Evolutionary conservation across 2,888 invertebrate species (phyloP).

Genomic region (Anarsia innoxiella): DNA sequence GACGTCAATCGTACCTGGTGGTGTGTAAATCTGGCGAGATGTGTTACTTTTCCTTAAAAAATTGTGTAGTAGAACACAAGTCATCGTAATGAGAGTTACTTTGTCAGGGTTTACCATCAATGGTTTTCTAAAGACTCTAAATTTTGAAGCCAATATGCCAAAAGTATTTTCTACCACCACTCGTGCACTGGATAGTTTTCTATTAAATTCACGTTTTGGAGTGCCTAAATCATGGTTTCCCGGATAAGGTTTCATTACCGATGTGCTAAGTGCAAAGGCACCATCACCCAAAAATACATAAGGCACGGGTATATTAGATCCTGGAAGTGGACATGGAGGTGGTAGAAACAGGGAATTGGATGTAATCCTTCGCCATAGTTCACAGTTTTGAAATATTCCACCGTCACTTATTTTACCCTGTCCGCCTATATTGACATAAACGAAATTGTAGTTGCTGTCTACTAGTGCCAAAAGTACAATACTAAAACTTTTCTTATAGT

Average conservation of each 20-base stretch:
- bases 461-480: slow-evolving; percentile 20
- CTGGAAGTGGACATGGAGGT: slow-evolving; percentile 19
- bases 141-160: slow-evolving; percentile 24
- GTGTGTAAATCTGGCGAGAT: slow-evolving; percentile 22
- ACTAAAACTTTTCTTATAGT: slow-evolving; percentile 16
- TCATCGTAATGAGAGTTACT: slow-evolving; percentile 27
- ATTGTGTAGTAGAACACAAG: slow-evolving; percentile 30
- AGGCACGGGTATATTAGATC: background rate
- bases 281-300: slow-evolving; percentile 23
- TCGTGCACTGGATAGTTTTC: slow-evolving; percentile 21
- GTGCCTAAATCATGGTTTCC: slow-evolving; percentile 22
- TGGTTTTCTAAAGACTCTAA: slow-evolving; percentile 24
- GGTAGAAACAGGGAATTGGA: slow-evolving; percentile 20
- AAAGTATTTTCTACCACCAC: slow-evolving; percentile 25
- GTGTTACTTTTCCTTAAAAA: slow-evolving; percentile 17
- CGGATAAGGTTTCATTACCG: slow-evolving; percentile 31
- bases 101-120: slow-evolving; percentile 10
- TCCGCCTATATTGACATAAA: slow-evolving; percentile 17
- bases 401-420: slow-evolving; percentile 22
- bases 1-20: slow-evolving; percentile 10
- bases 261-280: slow-evolving; percentile 28
- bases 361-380: slow-evolving; percentile 16
- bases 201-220: slow-evolving; percentile 24
- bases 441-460: slow-evolving; percentile 18
- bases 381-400: slow-evolving; percentile 16